Conservation (phyloP, 1,140 invertebrate genomes). For the Carposina sasakii region DNA sequence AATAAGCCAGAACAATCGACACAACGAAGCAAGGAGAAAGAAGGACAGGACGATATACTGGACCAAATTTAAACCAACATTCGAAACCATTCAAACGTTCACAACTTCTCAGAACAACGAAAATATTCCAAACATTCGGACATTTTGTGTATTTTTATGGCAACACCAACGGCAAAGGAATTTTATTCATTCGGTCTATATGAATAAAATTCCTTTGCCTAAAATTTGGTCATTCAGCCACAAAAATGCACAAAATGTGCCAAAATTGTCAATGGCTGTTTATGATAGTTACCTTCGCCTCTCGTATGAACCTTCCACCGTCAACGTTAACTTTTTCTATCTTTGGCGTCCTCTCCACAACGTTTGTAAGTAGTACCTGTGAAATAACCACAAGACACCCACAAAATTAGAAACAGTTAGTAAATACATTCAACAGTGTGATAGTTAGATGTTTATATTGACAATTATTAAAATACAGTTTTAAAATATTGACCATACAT, state of each 20-base stretch:
- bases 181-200: too few relatives aligned
- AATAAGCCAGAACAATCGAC: constrained; percentile 17
- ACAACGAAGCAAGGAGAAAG: constrained; percentile 18
- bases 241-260: too few relatives aligned
- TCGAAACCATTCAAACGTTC: too few relatives aligned
- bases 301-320: constrained; percentile 95
- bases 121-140: too few relatives aligned
- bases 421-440: constrained; percentile 11
- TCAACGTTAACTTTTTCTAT: constrained; percentile 96
- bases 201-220: too few relatives aligned
- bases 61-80: constrained; percentile 33
- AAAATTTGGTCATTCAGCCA: too few relatives aligned
- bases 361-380: constrained; percentile 91
- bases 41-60: constrained; percentile 39
- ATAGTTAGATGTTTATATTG: too few relatives aligned
- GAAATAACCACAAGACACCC: constrained; percentile 50
- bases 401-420: constrained; percentile 22
- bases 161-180: too few relatives aligned
- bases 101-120: constrained; percentile 33
- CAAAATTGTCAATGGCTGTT: background rate
- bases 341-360: constrained; percentile 91
- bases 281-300: constrained; percentile 91
- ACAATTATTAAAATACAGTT: too few relatives aligned
- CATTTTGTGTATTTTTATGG: too few relatives aligned
- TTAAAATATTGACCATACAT: too few relatives aligned